Conservation (phyloP, 2,113 vertebrate species). For the Mastomys natalensis region DNA sequence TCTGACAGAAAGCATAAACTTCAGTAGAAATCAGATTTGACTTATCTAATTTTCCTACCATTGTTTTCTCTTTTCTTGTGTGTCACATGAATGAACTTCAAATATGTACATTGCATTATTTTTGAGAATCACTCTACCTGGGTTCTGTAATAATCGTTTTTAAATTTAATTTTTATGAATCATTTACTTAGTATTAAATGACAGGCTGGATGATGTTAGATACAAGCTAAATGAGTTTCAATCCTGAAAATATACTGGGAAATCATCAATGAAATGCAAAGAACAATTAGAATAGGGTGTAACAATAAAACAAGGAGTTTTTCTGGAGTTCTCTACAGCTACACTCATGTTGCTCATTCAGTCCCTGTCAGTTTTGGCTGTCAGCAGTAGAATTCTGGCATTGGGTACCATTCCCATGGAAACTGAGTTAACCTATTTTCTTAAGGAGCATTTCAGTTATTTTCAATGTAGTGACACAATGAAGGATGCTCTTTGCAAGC, state of each 20-base stretch:
- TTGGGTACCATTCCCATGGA: conserved; percentile 57
- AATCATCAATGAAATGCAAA: background rate
- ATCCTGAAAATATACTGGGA: background rate
- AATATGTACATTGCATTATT: background rate
- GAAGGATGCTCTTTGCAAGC: background rate
- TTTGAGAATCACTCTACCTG: background rate
- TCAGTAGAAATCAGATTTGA: background rate
- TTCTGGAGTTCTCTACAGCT: background rate
- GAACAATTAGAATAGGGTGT: background rate
- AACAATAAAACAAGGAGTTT: background rate
- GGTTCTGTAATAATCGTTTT: background rate
- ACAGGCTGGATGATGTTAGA: background rate
- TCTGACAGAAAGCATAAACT: background rate
- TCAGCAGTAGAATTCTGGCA: background rate
- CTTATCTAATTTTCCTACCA: background rate
- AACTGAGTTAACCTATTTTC: conserved; percentile 66
- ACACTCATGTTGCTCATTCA: background rate
- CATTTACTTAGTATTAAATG: background rate
- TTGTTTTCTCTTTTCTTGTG: background rate
- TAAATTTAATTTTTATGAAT: conserved; percentile 30
- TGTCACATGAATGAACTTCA: background rate
- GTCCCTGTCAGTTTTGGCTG: background rate
- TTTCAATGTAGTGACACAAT: conserved; percentile 49
- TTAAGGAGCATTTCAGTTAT: conserved; percentile 2
- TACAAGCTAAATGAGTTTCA: background rate